Base-by-base conservation (phyloP, 2,113 vertebrate species). In the Struthio camelus region DNA sequence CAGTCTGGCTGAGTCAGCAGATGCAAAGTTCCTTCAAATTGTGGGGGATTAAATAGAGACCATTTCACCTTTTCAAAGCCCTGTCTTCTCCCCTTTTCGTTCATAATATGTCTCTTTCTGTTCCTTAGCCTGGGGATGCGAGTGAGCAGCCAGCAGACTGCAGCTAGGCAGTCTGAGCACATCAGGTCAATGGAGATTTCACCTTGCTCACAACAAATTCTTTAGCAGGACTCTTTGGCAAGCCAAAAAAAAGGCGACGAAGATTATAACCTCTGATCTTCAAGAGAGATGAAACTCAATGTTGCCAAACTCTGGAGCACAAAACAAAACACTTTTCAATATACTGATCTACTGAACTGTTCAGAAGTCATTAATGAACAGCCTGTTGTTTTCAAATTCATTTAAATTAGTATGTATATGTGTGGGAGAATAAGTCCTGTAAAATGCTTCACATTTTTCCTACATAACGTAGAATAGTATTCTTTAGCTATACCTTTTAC, bases 121-220 rank as follows among this genome's bases (percentile, higher is more conserved):
- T 56, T 70, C 36, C 61, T 58, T 65, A 66, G 36, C 22, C 8
- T 6, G 20, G 19, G 7, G 14, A 51, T 18, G 30, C 9, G 1
- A 78, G 73, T 30, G 53, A 23, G 61, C 46, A 23, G 48, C 23
- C 23, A 42, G 56, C 82, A 17, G 73, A 27, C 24, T 2, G 30
- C 42, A 32, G 34, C 38, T 32, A 6, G 9, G 44, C n/a, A 81
- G 1, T 1, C 14, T 0, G 0, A 51, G 28, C 28, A 38, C 27
- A 76, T 9, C 67, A 53, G 30, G 25, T 14, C 34, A 12, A 24
- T 9, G 30, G 9, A 22, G 16, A 11, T 19, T 48, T 25, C 34
- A 15, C 34, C 40, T 27, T 32, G 11, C 36, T 51, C 61, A 54
- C 30, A 22, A 50, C 44, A 87, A 54, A 76, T 4, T 19, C 5